phyloP scores from a whole-genome alignment of 2,888 invertebrate species.

The Baronia brevicornis region DNA sequence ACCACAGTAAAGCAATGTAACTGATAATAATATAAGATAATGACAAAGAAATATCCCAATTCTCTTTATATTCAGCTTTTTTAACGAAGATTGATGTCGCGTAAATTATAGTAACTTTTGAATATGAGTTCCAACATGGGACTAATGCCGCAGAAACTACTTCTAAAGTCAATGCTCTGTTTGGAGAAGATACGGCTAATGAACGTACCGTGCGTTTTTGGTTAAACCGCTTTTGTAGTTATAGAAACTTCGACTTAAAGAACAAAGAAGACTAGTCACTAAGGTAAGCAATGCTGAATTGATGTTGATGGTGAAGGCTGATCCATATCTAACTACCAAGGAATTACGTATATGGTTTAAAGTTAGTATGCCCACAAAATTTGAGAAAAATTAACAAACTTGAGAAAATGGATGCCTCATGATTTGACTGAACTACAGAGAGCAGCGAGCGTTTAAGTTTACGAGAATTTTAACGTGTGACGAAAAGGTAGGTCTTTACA shows the following conservation, averaged over 20 bases:
- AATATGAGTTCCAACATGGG: too few species aligned
- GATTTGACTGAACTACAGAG: too few species aligned
- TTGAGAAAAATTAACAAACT: background rate
- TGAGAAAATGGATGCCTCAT: too few species aligned
- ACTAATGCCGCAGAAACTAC: background rate
- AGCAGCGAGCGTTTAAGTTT: too few species aligned
- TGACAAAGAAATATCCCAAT: too few species aligned
- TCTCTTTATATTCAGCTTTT: too few species aligned
- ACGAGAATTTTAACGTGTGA: too few species aligned
- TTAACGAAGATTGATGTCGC: too few species aligned
- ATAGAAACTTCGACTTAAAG: background rate
- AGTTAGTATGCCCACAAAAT: background rate
- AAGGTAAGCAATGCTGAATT: background rate
- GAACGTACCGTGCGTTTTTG: background rate
- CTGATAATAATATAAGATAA: too few species aligned
- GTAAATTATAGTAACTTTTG: too few species aligned
- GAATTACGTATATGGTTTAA: background rate
- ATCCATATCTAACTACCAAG: background rate
- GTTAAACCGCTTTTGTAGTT: background rate
- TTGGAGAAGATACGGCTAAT: background rate
- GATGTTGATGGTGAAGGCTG: background rate
- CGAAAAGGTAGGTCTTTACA: too few species aligned
- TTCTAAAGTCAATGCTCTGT: background rate
- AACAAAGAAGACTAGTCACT: background rate
- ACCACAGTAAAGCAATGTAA: too few species aligned